These are phyloP conservation scores for Petroica traversi DNA, from an alignment of 2,113 vertebrate species.

Conservation along the genomic window DNA sequence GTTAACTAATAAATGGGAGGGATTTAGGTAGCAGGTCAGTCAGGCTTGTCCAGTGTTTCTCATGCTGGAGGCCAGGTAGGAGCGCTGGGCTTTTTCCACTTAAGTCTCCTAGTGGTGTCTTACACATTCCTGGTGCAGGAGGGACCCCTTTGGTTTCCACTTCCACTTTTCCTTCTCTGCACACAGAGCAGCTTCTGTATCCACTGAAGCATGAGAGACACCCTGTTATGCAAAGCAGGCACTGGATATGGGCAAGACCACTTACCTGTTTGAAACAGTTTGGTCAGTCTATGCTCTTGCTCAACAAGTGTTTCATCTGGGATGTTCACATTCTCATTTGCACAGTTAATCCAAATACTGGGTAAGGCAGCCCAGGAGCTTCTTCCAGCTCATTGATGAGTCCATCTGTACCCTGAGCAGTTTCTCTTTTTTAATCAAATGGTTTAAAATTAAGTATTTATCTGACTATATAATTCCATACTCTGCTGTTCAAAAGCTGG, in stretches of 20 bases:
- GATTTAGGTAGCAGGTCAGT: background rate
- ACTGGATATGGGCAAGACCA: background rate
- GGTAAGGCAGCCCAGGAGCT: background rate
- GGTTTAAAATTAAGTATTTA: background rate
- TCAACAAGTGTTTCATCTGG: background rate
- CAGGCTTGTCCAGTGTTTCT: background rate
- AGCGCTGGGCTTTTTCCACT: background rate
- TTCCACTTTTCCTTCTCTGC: background rate
- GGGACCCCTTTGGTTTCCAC: background rate
- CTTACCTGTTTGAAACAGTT: background rate
- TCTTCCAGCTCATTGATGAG: background rate
- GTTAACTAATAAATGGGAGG: background rate
- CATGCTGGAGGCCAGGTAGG: background rate
- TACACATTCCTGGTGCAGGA: background rate
- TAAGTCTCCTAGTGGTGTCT: background rate
- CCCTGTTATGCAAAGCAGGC: background rate
- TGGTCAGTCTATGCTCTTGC: background rate
- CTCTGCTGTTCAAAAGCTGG: background rate
- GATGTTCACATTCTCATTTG: background rate
- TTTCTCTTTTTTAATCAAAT: background rate
- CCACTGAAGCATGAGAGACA: background rate
- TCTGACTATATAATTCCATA: background rate
- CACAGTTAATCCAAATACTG: background rate
- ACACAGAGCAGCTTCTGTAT: background rate
- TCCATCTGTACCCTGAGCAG: background rate